phyloP scores from a whole-genome alignment of 2,797 vertebrate species.

The Phoeniculus purpureus region DNA sequence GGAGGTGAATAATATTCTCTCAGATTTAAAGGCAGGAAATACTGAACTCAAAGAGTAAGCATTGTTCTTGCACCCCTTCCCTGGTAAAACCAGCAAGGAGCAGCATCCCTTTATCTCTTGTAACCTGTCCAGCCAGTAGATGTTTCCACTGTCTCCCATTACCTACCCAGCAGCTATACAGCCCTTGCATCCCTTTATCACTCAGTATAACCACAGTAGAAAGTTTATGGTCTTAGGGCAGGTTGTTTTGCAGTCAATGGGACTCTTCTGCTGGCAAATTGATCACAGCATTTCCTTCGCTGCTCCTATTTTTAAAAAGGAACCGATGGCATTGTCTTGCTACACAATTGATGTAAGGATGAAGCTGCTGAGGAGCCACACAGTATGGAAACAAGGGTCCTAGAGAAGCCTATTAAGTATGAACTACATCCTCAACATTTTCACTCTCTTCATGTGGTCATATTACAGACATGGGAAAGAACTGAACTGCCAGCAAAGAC shows the following conservation, averaged over 20 bases:
- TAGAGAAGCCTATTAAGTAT: background rate
- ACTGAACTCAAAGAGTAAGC: background rate
- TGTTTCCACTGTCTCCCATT: background rate
- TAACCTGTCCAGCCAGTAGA: too few species aligned
- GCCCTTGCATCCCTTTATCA: background rate
- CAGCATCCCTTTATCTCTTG: background rate
- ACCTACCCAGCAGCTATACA: background rate
- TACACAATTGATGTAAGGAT: accelerated
- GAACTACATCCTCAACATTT: background rate
- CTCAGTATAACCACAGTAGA: background rate
- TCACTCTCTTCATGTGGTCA: background rate
- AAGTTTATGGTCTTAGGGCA: background rate
- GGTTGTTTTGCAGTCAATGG: background rate
- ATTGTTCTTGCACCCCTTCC: accelerated
- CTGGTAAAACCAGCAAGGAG: background rate
- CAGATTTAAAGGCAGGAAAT: background rate
- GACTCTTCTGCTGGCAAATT: background rate
- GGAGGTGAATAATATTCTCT: background rate
- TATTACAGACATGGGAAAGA: background rate
- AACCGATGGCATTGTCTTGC: background rate
- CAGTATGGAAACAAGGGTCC: background rate
- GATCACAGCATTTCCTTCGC: background rate
- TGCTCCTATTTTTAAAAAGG: background rate
- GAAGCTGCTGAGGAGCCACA: background rate
- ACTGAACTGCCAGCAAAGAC: background rate